A percentile compares a stretch with the other conserved stretches of the same genome.
phyloP scores from a whole-genome alignment of 1,140 invertebrate species.

The Sitobion miscanthi region DNA sequence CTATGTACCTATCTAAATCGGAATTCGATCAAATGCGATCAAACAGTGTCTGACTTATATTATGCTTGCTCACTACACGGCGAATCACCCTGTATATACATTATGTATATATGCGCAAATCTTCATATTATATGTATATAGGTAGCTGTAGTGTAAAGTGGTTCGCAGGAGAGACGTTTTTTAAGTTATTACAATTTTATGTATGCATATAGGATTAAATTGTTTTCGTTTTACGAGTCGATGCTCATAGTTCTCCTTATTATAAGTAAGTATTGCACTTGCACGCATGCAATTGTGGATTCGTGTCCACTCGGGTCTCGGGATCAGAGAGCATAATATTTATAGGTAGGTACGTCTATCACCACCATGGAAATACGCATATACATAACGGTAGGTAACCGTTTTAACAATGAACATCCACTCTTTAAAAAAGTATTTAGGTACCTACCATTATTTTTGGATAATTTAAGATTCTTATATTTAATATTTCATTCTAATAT shows the following conservation, averaged over 20 bases:
- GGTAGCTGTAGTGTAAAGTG: not conserved
- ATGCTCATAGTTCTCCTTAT: not conserved
- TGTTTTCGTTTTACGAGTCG: not conserved
- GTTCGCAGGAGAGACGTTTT: not conserved
- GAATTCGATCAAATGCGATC: too few relatives aligned
- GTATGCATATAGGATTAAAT: not conserved
- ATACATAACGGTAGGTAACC: too few relatives aligned
- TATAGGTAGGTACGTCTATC: not conserved
- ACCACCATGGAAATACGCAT: not conserved
- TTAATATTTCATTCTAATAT: not conserved
- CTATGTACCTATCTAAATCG: too few relatives aligned
- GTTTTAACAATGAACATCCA: not conserved
- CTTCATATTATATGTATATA: not conserved
- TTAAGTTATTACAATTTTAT: not conserved
- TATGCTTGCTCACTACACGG: not conserved
- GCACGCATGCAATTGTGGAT: not conserved
- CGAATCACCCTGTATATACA: not conserved
- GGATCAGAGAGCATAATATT: not conserved
- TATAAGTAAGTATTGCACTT: not conserved
- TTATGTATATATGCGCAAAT: not conserved
- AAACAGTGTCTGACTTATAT: not conserved
- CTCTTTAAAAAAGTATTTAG: too few relatives aligned
- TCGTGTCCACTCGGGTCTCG: not conserved
- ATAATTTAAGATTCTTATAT: not conserved
- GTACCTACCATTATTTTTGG: not conserved